Base-by-base conservation (phyloP, 1,140 invertebrate species). In the Eumaeus atala region DNA sequence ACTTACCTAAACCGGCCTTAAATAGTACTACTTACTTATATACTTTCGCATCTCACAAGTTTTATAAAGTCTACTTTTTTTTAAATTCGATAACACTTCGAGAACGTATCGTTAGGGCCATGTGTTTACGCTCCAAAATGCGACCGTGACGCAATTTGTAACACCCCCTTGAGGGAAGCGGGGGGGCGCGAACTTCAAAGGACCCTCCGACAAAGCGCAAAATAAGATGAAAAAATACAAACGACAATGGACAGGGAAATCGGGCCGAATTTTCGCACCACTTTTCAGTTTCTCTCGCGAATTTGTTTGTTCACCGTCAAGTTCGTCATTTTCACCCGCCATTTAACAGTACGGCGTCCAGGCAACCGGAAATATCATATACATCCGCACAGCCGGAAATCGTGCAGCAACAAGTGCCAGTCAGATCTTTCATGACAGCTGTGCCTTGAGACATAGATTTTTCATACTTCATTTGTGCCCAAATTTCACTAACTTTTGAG, bases 151-250 rank as follows among this genome's bases (percentile, higher is more conserved):
- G 77, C 74, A 85, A 85, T 85, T 85, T 85, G 79, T 77, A 75
- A 77, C 74, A 77, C 77, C 71, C 78, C 71, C 63, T 50, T 34
- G 0, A 52, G 49, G 54, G 62, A 54, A 50, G 59, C 60, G 69
- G 55, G 64, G 66, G 57, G 61, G 58, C 62, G 65, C 49, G 54
- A 54, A 84, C 82, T 77, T 85, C 82, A 85, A 85, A 85, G 82
- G 77, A 71, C 78, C 66, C 67, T 72, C 78, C 82, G 80, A 85
- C 82, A 85, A 82, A 84, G 82, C 77, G 73, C 72, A 77, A 85
- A 85, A 85, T 84, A 85, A 84, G 78, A 83, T 80, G 79, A 84
- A 85, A 85, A 82, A 81, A 76, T 66, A 77, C 54, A 73, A 76
- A 82, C 76, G 79, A 85, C 82, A 83, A 83, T 80, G 77, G 72